Evolutionary conservation across 2,113 vertebrate species (phyloP), one percentile per base, ranked within the genome.

Genomic region (Amphiprion ocellaris): DNA sequence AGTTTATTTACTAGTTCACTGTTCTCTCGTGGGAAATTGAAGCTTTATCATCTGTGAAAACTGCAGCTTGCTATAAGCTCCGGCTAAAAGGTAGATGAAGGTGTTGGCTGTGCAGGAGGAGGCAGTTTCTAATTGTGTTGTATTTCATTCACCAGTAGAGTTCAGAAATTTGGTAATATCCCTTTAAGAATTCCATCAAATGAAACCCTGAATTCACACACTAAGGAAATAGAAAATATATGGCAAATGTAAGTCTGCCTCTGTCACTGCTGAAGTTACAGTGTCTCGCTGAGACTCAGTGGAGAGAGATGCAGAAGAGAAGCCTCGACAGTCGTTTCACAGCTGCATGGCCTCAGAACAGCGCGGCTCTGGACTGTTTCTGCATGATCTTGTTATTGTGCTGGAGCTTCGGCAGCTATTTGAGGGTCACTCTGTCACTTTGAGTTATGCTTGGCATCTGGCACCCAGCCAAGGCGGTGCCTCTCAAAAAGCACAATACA

Each of bases 381-480:
- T 66, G 62, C 80, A 14, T 71, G 58, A 89, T 90, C 80, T 82
- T 83, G 79, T 87, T 90, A 76, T 85, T 83, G 80, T 89, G 86
- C 87, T 55, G 10, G 37, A 85, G 74, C 81, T 64, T 81, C 44
- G n/a, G 59, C 73, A 67, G 79, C 79, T 82, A 79, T 92, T 92
- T 89, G 79, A 90, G 86, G 82, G 75, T 92, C 87, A 90, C 69
- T 92, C 78, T 79, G 90, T 90, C 90, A 90, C 77, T 91, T 67
- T 90, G 82, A 92, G 87, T 91, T 89, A 91, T 88, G 80, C 72
- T 87, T 88, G 75, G 73, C 55, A 65, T 90, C 87, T 91, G 89
- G 90, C 82, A 65, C 41, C 41, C 46, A 74, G 79, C 78, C 85
- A 91, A 87, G 71, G 47, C 82, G 71, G 30, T 37, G 70, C 77